A percentile compares a stretch with the other conserved stretches of the same genome.
phyloP scores from a whole-genome alignment of 2,888 invertebrate species.

The Ectobius pallidus region DNA sequence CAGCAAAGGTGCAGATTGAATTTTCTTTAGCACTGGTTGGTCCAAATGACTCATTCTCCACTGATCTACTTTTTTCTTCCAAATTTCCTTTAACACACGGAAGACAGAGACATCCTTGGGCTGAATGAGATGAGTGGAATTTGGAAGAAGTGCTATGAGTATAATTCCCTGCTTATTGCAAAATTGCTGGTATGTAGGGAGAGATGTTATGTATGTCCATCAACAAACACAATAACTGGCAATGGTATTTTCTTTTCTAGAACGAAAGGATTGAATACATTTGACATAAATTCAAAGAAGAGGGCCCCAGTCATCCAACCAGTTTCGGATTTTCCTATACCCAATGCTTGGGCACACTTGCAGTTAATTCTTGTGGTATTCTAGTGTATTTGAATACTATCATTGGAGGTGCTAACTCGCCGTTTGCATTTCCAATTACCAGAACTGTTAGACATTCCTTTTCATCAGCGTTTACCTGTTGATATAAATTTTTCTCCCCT shows the following conservation, averaged over 20 bases:
- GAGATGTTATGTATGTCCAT: background rate
- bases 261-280: no score
- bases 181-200: background rate
- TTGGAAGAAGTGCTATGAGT: background rate
- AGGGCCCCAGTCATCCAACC: no score
- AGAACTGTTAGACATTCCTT: background rate
- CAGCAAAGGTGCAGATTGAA: background rate
- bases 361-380: background rate
- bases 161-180: background rate
- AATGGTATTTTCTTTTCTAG: no score
- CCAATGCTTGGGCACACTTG: background rate
- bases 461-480: background rate
- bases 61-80: background rate
- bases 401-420: background rate
- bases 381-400: background rate
- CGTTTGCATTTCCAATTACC: background rate
- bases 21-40: background rate
- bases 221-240: no score
- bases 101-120: background rate
- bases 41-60: background rate
- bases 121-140: background rate
- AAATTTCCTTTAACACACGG: no score
- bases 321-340: background rate
- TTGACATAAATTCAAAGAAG: no score
- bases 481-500: background rate